Base-by-base conservation (phyloP, 2,888 invertebrate genomes). In the Tridacna gigas region DNA sequence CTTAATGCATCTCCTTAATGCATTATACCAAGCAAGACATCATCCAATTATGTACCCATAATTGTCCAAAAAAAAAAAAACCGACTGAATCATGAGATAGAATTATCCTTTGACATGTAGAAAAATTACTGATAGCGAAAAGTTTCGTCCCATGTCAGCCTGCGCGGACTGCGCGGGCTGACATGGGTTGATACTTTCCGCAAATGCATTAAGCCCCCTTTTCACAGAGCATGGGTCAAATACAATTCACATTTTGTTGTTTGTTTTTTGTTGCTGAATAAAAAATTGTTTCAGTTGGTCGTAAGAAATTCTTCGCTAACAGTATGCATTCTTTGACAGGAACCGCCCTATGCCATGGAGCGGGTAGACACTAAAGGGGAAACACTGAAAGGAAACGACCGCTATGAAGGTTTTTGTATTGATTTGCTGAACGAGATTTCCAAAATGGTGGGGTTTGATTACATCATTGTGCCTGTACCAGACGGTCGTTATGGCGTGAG, bases 371-470 rank as follows among this genome's bases (percentile, higher is more conserved):
- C 66, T 1, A 80, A 85, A 20, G 80, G 77, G 5, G 80, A 80
- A 5, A 66, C 75, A 4, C 63, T 77, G 18, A 96, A 96, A 76
- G 98, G 98, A 0, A 98, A 98, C 92, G 97, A 97, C 86, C 96
- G 91, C 48, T 95, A 91, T 86, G 92, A 93, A 69, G 95, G 95
- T 0, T 98, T 97, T 92, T 97, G 97, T 61, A 97, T 99, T 76
- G 98, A 99, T 93, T 95, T 99, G 20, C 97, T 99, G 77, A 96
- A 97, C 56, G 97, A 97, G 93, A 96, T 99, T 51, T 96, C 98
- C 12, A 96, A 96, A 93, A 96, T 97, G 93, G 96, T 97, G 26
- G 97, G 97, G 61, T 98, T 98, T 94, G 97, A 97, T 91, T 98
- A 97, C 93, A 91, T 92, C 45, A 94, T 95, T 61, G 94, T 94